phyloP scores from a whole-genome alignment of 2,113 vertebrate species.

The Asarcornis scutulata region DNA sequence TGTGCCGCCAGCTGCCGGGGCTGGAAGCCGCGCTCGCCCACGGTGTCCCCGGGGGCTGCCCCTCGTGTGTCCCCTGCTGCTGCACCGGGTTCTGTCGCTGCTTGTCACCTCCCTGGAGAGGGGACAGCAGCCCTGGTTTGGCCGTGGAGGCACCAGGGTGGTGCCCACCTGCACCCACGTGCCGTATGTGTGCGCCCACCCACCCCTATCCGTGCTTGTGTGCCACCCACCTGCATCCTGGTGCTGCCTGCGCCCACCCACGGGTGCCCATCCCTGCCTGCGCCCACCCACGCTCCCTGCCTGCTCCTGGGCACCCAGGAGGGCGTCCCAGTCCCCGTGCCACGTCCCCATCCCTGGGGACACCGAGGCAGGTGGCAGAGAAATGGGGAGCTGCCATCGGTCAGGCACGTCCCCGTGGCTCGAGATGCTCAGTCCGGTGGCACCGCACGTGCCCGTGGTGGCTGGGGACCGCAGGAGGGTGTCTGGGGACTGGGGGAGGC shows the following conservation, averaged over 20 bases:
- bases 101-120: neutral
- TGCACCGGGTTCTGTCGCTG: neutral
- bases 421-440: neutral
- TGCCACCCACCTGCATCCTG: neutral
- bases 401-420: accelerated
- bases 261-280: neutral
- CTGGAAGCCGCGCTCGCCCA: neutral
- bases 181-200: neutral
- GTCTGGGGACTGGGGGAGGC: neutral
- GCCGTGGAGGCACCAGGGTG: accelerated
- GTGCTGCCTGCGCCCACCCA: neutral
- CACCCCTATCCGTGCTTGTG: neutral
- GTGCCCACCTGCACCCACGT: neutral
- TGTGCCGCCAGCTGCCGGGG: neutral
- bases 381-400: neutral
- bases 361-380: neutral
- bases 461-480: neutral
- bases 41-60: neutral
- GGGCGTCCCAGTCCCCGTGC: neutral
- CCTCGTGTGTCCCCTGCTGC: neutral
- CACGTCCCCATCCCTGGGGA: no score
- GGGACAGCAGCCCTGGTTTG: neutral
- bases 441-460: neutral
- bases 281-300: neutral
- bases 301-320: neutral